Percentiles rank a stretch among this genome's conserved stretches.
phyloP scores from a whole-genome alignment of 1,140 invertebrate species.

The Sipha flava region DNA sequence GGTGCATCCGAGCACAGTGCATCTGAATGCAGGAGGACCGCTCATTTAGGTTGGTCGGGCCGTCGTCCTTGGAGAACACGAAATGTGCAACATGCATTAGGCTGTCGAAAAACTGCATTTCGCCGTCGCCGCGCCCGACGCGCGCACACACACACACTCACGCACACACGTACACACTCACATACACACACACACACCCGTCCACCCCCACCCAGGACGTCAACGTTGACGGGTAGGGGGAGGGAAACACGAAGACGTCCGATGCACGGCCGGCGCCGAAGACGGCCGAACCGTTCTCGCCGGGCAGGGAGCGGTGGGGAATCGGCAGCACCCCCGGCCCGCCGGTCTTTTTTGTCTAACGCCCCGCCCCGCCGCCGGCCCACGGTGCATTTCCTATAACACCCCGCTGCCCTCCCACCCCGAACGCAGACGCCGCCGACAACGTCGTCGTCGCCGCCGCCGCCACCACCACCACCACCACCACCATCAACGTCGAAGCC shows the following conservation, averaged over 20 bases:
- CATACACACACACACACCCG: background rate
- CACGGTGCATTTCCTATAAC: conserved; percentile 23
- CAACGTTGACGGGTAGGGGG: background rate
- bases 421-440: background rate
- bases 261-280: conserved; percentile 24
- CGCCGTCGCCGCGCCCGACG: conserved; percentile 27
- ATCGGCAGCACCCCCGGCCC: background rate
- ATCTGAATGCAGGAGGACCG: conserved; percentile 32
- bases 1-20: conserved; percentile 31
- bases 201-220: background rate
- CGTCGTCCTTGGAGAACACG: conserved; percentile 31
- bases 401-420: background rate
- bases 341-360: conserved; percentile 9
- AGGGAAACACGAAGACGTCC: conserved; percentile 25
- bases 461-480: background rate
- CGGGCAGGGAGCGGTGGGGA: background rate
- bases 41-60: conserved; percentile 32
- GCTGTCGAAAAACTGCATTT: conserved; percentile 32
- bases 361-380: conserved; percentile 20
- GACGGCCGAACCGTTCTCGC: conserved; percentile 17
- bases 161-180: background rate
- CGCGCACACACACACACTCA: too few relatives aligned
- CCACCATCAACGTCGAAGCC: too few relatives aligned
- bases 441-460: background rate
- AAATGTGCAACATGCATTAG: conserved; percentile 33